Percentiles rank a stretch among this genome's conserved stretches.
phyloP scores from a whole-genome alignment of 2,888 invertebrate species.

The Sphaerophoria rueppellii region DNA sequence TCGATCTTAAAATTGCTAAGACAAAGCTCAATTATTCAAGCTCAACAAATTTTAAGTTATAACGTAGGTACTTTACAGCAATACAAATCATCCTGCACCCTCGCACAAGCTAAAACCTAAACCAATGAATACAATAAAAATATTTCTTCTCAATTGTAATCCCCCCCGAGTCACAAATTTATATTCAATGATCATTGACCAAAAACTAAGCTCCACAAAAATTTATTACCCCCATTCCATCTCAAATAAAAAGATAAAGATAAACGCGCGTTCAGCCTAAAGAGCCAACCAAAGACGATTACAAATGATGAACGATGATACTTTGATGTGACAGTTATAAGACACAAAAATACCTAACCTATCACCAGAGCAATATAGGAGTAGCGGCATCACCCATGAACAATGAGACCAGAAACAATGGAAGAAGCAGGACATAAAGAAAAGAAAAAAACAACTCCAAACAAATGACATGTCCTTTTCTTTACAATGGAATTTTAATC shows the following conservation, averaged over 20 bases:
- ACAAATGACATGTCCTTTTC: neutral
- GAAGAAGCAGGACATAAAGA: neutral
- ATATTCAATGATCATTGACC: neutral
- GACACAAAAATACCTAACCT: slow-evolving; percentile 32
- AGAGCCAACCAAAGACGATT: neutral
- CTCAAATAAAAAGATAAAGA: neutral
- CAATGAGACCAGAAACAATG: too few species aligned
- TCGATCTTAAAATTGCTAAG: too few species aligned
- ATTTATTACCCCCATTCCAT: neutral
- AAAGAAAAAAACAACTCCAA: neutral
- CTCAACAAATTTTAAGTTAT: too few species aligned
- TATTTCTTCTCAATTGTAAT: neutral
- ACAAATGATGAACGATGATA: slow-evolving; percentile 25
- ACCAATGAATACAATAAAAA: too few species aligned
- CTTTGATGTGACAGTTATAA: slow-evolving; percentile 31
- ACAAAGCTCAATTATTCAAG: too few species aligned
- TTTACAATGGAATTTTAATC: slow-evolving; percentile 31
- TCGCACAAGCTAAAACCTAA: too few species aligned
- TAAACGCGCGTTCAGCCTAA: too few species aligned
- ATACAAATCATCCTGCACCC: too few species aligned
- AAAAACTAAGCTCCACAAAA: neutral
- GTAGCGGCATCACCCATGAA: too few species aligned
- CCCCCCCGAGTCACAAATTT: neutral
- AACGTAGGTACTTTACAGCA: too few species aligned
- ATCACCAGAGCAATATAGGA: neutral